Percentiles rank a stretch among this genome's conserved stretches.
Evolutionary conservation across 2,797 vertebrate genomes (phyloP).

Genomic region (Knipowitschia caucasica): DNA sequence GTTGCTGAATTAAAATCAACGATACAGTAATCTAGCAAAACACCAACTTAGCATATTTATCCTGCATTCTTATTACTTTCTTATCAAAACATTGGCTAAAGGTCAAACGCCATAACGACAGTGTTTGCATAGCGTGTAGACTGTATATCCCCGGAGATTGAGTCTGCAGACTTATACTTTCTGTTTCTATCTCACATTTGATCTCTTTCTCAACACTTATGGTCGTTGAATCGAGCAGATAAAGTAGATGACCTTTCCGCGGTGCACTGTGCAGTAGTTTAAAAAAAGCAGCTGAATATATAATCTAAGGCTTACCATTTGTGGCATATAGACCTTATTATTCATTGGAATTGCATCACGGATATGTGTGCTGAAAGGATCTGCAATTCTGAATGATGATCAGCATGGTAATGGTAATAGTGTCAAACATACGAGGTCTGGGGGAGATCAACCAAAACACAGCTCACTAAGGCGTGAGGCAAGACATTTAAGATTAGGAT

Average conservation of each 20-base stretch:
- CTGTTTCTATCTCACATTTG: neutral
- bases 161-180: neutral
- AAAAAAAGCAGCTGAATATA: constrained; percentile 24
- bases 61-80: neutral
- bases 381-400: too few relatives aligned
- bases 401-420: neutral
- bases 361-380: neutral
- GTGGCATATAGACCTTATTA: constrained; percentile 13
- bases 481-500: too few relatives aligned
- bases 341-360: neutral
- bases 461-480: constrained; percentile 27
- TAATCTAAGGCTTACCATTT: constrained; percentile 27
- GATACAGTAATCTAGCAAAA: too few relatives aligned
- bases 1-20: too few relatives aligned
- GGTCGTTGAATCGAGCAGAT: constrained; percentile 13
- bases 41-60: neutral
- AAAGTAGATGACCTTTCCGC: constrained; percentile 23
- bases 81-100: constrained; percentile 6
- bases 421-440: neutral
- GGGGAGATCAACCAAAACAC: constrained; percentile 17
- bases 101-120: constrained; percentile 7
- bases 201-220: constrained; percentile 1
- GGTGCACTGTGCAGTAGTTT: constrained; percentile 23
- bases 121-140: constrained; percentile 1
- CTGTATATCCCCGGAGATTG: constrained; percentile 1